These are phyloP conservation scores for Eubasilissa regina DNA, from an alignment of 1,140 invertebrate genomes.

Conservation along the genomic window DNA sequence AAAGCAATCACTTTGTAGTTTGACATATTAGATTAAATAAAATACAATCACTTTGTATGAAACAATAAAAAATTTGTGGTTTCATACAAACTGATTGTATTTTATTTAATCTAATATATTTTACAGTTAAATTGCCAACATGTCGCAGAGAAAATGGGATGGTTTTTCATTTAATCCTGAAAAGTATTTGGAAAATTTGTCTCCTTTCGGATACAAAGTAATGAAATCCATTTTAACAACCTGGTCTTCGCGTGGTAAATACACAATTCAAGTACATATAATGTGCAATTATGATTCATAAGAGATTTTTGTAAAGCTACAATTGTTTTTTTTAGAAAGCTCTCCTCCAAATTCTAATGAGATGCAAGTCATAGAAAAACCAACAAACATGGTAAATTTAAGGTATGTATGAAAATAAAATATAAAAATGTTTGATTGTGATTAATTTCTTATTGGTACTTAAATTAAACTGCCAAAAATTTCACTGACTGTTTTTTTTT, in stretches of 20 bases:
- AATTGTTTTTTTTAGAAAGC: neutral
- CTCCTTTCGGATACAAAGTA: slow-evolving; percentile 30
- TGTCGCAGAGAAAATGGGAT: slow-evolving; percentile 1
- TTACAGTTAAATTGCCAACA: neutral
- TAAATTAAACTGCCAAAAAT: too few relatives aligned
- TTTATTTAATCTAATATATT: neutral
- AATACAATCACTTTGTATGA: too few relatives aligned
- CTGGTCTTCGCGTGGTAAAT: slow-evolving; percentile 5
- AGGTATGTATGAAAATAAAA: too few relatives aligned
- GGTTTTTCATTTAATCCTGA: slow-evolving; percentile 32
- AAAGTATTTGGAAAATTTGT: slow-evolving; percentile 33
- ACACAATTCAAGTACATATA: neutral
- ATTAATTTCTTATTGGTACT: too few relatives aligned
- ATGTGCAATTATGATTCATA: neutral
- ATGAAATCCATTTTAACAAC: slow-evolving; percentile 33
- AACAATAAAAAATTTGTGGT: neutral
- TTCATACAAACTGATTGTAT: too few relatives aligned
- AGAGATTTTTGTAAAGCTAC: neutral
- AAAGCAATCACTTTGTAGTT: too few relatives aligned
- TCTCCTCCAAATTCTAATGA: too few relatives aligned
- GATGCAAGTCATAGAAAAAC: too few relatives aligned
- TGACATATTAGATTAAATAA: too few relatives aligned
- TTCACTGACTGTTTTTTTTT: too few relatives aligned
- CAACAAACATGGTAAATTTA: too few relatives aligned
- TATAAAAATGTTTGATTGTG: too few relatives aligned